A percentile compares a stretch with the other conserved stretches of the same genome.
phyloP scores from a whole-genome alignment of 1,140 invertebrate genomes.

The Pachypsylla venusta region DNA sequence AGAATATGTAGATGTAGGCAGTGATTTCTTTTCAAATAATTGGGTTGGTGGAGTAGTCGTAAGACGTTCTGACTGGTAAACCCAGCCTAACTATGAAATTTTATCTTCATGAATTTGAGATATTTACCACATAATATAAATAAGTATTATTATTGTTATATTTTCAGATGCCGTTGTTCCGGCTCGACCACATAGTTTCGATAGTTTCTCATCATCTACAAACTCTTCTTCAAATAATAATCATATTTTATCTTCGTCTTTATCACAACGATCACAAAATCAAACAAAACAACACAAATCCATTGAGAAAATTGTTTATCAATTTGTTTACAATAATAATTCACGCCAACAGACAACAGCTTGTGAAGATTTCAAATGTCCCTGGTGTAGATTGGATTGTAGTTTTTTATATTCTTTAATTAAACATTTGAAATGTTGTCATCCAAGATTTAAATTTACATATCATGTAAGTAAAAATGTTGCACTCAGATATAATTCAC shows the following conservation, averaged over 20 bases:
- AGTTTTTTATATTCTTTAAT: slow-evolving; percentile 71
- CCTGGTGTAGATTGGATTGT: slow-evolving; percentile 82
- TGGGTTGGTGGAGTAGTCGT: too few species aligned
- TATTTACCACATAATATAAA: too few species aligned
- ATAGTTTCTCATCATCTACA: not conserved
- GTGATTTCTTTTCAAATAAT: too few species aligned
- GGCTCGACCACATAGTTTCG: not conserved
- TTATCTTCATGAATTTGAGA: too few species aligned
- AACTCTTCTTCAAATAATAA: not conserved
- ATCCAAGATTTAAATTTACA: slow-evolving; percentile 83
- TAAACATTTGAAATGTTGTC: slow-evolving; percentile 85
- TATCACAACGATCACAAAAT: not conserved
- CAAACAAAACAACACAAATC: not conserved
- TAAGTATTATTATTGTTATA: not conserved
- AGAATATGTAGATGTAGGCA: too few species aligned
- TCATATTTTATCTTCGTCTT: not conserved
- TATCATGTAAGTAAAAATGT: slow-evolving; percentile 54
- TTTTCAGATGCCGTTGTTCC: not conserved
- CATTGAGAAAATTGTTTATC: slow-evolving; percentile 64
- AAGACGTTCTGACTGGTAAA: too few species aligned
- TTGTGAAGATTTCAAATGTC: slow-evolving; percentile 78
- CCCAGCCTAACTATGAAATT: too few species aligned
- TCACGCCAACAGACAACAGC: slow-evolving; percentile 88
- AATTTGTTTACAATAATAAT: slow-evolving; percentile 91
- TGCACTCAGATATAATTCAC: too few species aligned